phyloP scores from a whole-genome alignment of 2,888 invertebrate genomes.

The Notodonta ziczac region DNA sequence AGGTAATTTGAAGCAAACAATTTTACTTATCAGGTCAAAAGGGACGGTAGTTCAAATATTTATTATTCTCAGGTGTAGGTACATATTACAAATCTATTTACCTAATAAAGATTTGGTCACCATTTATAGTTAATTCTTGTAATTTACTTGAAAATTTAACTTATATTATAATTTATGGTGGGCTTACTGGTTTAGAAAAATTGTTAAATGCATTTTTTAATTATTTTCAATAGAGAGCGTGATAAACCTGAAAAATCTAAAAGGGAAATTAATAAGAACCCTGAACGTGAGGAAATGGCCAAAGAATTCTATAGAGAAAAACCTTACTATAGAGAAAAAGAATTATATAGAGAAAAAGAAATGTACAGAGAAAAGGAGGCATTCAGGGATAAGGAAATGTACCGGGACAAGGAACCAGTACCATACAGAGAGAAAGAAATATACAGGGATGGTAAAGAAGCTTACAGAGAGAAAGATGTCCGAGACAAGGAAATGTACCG shows the following conservation, averaged over 20 bases:
- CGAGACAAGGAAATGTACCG: constrained; percentile 69
- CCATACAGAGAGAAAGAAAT: constrained; percentile 56
- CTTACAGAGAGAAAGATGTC: constrained; percentile 60
- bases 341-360: constrained; percentile 48
- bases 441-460: constrained; percentile 54
- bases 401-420: constrained; percentile 49
- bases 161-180: no score
- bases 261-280: constrained; percentile 65
- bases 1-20: no score
- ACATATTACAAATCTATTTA: no score
- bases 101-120: no score
- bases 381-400: constrained; percentile 49
- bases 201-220: constrained; percentile 36
- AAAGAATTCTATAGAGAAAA: constrained; percentile 81
- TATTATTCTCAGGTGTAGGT: neutral
- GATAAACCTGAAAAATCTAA: constrained; percentile 76
- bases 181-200: constrained; percentile 8
- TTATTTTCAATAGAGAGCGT: constrained; percentile 73
- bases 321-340: constrained; percentile 62
- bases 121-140: no score
- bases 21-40: no score
- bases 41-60: no score
- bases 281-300: constrained; percentile 73
- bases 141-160: no score
- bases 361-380: constrained; percentile 57